A percentile compares a stretch with the other conserved stretches of the same genome.
These are phyloP conservation scores for Calyptommatus sinebrachiatus DNA, from an alignment of 2,113 vertebrate species.

Conservation along the genomic window DNA sequence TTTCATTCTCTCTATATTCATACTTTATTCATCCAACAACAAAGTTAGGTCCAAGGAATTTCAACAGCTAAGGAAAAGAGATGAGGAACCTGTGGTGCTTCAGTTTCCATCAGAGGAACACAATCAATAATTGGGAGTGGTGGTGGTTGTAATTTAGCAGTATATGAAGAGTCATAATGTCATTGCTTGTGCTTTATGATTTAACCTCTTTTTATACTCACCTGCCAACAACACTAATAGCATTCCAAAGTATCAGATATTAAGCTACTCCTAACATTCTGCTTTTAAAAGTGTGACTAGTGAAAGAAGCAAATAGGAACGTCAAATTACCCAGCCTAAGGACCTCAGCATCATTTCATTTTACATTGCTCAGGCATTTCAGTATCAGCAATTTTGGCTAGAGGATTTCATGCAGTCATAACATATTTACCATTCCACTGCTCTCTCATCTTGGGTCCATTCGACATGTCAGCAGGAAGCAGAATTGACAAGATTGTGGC, in stretches of 20 bases:
- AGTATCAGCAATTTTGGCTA: conserved; percentile 22
- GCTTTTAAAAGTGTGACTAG: not conserved
- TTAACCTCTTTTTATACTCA: not conserved
- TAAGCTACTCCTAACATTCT: not conserved
- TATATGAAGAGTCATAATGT: not conserved
- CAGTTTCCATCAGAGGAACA: not conserved
- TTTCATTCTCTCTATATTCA: not conserved
- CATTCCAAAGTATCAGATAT: not conserved
- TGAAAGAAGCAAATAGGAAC: conserved; percentile 8
- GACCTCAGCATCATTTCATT: conserved; percentile 34
- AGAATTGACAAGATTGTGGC: conserved; percentile 44
- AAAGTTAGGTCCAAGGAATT: not conserved
- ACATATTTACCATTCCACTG: conserved; percentile 34
- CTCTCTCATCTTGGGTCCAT: conserved; percentile 40
- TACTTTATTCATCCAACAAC: not conserved
- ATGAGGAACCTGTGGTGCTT: not conserved
- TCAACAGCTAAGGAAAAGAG: not conserved
- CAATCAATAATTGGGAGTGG: not conserved
- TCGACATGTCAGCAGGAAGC: conserved; percentile 38
- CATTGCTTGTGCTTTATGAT: not conserved
- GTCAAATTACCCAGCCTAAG: conserved; percentile 33
- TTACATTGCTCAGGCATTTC: conserved; percentile 40
- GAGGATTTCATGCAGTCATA: conserved; percentile 32
- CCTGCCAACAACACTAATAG: not conserved
- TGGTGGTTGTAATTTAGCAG: not conserved